These are phyloP conservation scores for Turritopsis rubra DNA, from an alignment of 30 jellyfish, hydroid and myxozoan genomes.

Conservation along the genomic window DNA sequence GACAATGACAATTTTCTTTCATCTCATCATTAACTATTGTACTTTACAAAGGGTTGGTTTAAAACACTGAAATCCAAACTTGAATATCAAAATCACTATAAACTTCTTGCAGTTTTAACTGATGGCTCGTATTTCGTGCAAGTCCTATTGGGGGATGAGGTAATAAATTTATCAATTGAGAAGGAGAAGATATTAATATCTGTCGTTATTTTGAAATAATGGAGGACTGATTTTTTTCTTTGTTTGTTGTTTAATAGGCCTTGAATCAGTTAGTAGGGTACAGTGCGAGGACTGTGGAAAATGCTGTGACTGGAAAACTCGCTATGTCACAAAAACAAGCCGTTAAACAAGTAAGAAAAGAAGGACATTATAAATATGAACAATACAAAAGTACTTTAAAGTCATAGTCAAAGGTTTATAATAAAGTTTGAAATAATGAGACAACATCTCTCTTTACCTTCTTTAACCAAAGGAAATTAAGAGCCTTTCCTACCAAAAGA, in stretches of 20 bases:
- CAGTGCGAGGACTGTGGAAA: conserved; percentile 10
- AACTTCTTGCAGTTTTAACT: conserved; percentile 18
- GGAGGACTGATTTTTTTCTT: too few relatives aligned
- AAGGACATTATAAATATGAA: background rate
- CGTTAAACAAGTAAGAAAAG: background rate
- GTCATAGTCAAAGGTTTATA: background rate
- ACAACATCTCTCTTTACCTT: too few relatives aligned
- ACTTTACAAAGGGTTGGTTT: conserved; percentile 36
- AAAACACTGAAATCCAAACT: conserved; percentile 28
- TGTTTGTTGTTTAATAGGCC: conserved; percentile 6
- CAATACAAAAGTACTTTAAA: too few relatives aligned
- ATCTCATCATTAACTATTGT: too few relatives aligned
- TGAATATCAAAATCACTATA: background rate
- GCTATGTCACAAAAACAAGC: background rate
- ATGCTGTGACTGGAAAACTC: background rate
- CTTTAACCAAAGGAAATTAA: too few relatives aligned
- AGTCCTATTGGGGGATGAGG: conserved; percentile 27
- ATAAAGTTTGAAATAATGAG: too few relatives aligned
- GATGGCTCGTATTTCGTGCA: conserved; percentile 7
- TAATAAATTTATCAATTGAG: too few relatives aligned
- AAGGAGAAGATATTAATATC: too few relatives aligned
- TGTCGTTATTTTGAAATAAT: too few relatives aligned
- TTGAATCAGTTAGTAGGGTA: conserved; percentile 8
- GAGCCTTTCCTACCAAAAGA: too few relatives aligned
- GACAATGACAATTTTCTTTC: too few relatives aligned